These are phyloP conservation scores for Euwallacea similis DNA, from an alignment of 1,140 invertebrate species.

Conservation along the genomic window DNA sequence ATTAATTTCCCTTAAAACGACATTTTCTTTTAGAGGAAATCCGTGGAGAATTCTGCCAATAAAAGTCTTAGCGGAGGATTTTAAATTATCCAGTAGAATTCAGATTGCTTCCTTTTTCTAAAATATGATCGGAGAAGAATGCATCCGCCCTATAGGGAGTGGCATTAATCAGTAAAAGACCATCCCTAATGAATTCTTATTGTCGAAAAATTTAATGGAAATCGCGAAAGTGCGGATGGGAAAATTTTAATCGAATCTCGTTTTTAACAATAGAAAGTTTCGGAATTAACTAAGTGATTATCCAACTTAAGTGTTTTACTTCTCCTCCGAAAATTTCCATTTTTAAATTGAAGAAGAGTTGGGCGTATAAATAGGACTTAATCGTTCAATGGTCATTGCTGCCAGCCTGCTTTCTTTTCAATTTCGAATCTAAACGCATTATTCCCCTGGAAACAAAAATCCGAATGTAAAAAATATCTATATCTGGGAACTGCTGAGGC, in stretches of 20 bases:
- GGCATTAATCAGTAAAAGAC: slow-evolving; percentile 21
- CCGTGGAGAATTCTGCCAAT: slow-evolving; percentile 13
- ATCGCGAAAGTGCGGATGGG: no score
- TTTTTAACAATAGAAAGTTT: slow-evolving; percentile 2
- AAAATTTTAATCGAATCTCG: slow-evolving; percentile 3
- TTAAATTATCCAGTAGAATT: slow-evolving; percentile 23
- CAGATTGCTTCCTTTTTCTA: slow-evolving; percentile 16
- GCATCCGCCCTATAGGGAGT: background rate
- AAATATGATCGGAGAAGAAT: slow-evolving; percentile 23
- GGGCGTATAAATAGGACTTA: no score
- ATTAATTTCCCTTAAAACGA: slow-evolving; percentile 13
- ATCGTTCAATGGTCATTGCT: no score
- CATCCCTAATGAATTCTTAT: slow-evolving; percentile 19
- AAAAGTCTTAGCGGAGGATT: slow-evolving; percentile 14
- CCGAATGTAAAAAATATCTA: no score
- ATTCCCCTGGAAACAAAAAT: no score
- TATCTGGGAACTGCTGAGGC: no score
- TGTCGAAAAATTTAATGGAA: slow-evolving; percentile 3
- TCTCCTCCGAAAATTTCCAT: no score
- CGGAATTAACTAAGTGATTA: background rate
- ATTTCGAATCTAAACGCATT: no score
- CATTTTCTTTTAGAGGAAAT: slow-evolving; percentile 5
- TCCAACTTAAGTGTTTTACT: background rate
- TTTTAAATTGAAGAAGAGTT: no score
- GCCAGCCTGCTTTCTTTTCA: no score